Evolutionary conservation across 37 sponge, comb jelly and placozoan genomes (phyloP).

Genomic region (Cliona cf. orientalis): DNA sequence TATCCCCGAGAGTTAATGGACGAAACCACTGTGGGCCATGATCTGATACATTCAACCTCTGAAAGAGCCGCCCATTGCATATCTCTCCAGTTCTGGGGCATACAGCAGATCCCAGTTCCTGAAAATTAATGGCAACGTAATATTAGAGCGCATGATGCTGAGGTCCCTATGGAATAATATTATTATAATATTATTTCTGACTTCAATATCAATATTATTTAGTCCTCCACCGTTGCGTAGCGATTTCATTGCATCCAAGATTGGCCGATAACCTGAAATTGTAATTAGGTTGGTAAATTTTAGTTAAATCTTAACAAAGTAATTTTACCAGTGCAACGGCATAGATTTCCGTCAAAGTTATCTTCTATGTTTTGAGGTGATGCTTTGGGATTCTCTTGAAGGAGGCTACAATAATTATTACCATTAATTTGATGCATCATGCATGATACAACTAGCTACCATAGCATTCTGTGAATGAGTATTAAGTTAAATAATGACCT

Average conservation of each 20-base stretch:
- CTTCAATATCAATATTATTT: slow-evolving; percentile 66
- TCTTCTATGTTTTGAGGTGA: slow-evolving; percentile 21
- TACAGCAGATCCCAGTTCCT: slow-evolving; percentile 26
- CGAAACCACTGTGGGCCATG: slow-evolving; percentile 47
- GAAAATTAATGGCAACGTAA: too few relatives aligned
- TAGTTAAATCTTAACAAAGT: too few relatives aligned
- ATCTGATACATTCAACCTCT: background rate
- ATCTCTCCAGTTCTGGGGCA: too few relatives aligned
- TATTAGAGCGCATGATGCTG: too few relatives aligned
- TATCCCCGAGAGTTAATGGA: slow-evolving; percentile 36
- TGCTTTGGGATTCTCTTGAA: slow-evolving; percentile 24
- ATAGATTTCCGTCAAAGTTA: slow-evolving; percentile 56
- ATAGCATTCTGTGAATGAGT: too few relatives aligned
- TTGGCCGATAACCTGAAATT: slow-evolving; percentile 81
- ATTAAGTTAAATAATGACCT: too few relatives aligned
- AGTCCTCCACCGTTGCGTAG: too few relatives aligned
- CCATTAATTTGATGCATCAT: too few relatives aligned
- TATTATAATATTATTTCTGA: too few relatives aligned
- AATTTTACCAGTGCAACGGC: slow-evolving; percentile 57
- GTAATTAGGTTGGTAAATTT: too few relatives aligned
- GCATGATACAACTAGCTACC: too few relatives aligned
- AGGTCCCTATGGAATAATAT: too few relatives aligned
- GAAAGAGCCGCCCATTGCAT: background rate
- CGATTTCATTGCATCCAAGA: slow-evolving; percentile 83
- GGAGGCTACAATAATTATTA: slow-evolving; percentile 10